These are phyloP conservation scores for Drosophila pseudotalamancana DNA, from an alignment of 2,888 invertebrate species.

Conservation along the genomic window DNA sequence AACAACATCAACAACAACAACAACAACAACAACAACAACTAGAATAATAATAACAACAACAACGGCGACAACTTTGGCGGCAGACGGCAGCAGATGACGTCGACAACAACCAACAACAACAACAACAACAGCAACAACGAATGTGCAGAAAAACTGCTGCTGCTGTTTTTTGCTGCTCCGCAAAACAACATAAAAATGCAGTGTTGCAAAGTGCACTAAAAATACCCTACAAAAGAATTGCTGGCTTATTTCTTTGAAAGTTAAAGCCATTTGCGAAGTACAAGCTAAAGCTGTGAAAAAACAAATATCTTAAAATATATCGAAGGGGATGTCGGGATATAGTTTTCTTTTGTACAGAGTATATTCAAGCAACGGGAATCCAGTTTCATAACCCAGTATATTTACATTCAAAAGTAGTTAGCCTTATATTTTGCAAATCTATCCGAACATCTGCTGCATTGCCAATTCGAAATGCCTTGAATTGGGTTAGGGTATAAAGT, in stretches of 20 bases:
- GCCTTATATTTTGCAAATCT: too few relatives aligned
- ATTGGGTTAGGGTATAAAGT: slow-evolving; percentile 19
- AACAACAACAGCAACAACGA: slow-evolving; percentile 8
- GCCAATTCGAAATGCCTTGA: not conserved
- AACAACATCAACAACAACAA: slow-evolving; percentile 21
- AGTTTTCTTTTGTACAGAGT: too few relatives aligned
- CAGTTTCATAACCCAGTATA: too few relatives aligned
- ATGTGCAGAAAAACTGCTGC: slow-evolving; percentile 40
- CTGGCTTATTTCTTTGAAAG: too few relatives aligned
- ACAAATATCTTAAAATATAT: too few relatives aligned
- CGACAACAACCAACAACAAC: slow-evolving; percentile 31
- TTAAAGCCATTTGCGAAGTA: too few relatives aligned
- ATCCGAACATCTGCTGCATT: too few relatives aligned
- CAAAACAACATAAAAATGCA: slow-evolving; percentile 44
- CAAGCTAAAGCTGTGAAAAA: too few relatives aligned
- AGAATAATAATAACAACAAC: too few relatives aligned
- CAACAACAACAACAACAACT: not conserved
- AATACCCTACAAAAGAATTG: too few relatives aligned
- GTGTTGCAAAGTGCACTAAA: slow-evolving; percentile 6
- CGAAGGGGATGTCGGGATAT: too few relatives aligned
- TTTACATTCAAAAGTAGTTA: not conserved
- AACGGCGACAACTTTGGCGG: slow-evolving; percentile 20
- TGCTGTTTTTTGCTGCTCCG: slow-evolving; percentile 41
- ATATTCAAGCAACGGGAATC: too few relatives aligned
- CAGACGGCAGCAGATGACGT: slow-evolving; percentile 63